Evolutionary conservation across 1,140 invertebrate genomes (phyloP), one percentile per base, ranked within the genome.

Genomic region (Eriosoma lanigerum): DNA sequence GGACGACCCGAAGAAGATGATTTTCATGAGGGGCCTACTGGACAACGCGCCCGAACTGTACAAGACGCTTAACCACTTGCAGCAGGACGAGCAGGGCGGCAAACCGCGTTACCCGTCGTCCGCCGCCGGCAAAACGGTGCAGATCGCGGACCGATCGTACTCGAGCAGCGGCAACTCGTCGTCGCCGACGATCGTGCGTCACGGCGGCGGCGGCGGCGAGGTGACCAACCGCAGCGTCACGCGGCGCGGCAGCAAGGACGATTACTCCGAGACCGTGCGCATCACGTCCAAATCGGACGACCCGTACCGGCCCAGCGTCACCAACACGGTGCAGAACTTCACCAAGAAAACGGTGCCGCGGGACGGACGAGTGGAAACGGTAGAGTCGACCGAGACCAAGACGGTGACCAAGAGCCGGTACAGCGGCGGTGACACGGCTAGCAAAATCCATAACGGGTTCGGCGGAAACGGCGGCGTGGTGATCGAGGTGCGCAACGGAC

Each of bases 1-100:
- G 13, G 75, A 62, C 56, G 75, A 78, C 17, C 75, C 75, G n/a
- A 78, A 78, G 21, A 78, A 78, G 6, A 89, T 90, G 83, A 86
- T 91, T 81, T 93, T 93, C 84, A 86, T 94, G 84, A 89, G 90
- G 82, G 90, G 90, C 1, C 85, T 94, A 13, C 88, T 90, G 82
- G 91, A 92, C 82, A 89, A 91, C 81, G 92, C 93, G 0, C 92
- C 92, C 15, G 91, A 93, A 83, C 87, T 94, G 26, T 94, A 88
- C 86, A 90, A 89, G 84, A 92, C 90, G 66, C 87, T 91, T 81
- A 91, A 89, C 84, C 90, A 89, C 26, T 86, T 89, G 81, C 91
- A 92, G 73, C 87, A 88, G 54, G 85, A 86, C 21, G 84, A 86
- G 8, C 10, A 6, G 26, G 56, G 38, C 58, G 10, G 19, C 44